Percentiles rank a stretch among this genome's conserved stretches.
phyloP scores from a whole-genome alignment of 2,888 invertebrate genomes.

The Polietes domitor region DNA sequence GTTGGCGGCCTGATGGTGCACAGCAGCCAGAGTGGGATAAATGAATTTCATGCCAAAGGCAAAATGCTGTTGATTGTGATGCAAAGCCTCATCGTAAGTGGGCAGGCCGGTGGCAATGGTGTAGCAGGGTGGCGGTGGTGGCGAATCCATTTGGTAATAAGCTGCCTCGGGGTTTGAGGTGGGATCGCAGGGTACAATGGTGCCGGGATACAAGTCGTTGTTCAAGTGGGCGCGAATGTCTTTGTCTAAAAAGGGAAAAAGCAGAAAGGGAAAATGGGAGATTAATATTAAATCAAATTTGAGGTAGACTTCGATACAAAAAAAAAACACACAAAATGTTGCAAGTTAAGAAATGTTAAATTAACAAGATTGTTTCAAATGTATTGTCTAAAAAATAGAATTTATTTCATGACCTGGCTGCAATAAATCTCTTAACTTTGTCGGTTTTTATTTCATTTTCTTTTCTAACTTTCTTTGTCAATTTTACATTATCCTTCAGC shows the following conservation, averaged over 20 bases:
- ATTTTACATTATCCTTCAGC: neutral
- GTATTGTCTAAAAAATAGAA: too few relatives aligned
- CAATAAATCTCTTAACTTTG: too few relatives aligned
- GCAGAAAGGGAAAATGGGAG: constrained; percentile 13
- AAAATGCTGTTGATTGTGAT: constrained; percentile 81
- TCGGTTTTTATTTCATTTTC: too few relatives aligned
- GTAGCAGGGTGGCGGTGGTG: constrained; percentile 82
- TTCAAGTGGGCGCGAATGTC: constrained; percentile 78
- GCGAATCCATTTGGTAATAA: constrained; percentile 81
- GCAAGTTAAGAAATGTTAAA: too few relatives aligned
- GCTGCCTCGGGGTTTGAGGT: constrained; percentile 71
- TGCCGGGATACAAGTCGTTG: constrained; percentile 69
- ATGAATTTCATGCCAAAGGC: constrained; percentile 79
- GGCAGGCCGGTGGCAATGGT: constrained; percentile 85
- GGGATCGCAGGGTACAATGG: constrained; percentile 71
- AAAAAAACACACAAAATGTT: too few relatives aligned
- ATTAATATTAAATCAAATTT: neutral
- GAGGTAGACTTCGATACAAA: constrained; percentile 35
- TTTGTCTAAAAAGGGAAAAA: constrained; percentile 75
- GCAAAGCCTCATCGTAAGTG: constrained; percentile 84
- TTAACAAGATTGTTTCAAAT: too few relatives aligned
- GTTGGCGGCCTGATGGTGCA: constrained; percentile 74
- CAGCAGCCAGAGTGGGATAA: constrained; percentile 78
- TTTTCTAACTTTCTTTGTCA: neutral
- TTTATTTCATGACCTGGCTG: too few relatives aligned